Conservation (phyloP, 2,113 vertebrate species). For the Nipponia nippon region DNA sequence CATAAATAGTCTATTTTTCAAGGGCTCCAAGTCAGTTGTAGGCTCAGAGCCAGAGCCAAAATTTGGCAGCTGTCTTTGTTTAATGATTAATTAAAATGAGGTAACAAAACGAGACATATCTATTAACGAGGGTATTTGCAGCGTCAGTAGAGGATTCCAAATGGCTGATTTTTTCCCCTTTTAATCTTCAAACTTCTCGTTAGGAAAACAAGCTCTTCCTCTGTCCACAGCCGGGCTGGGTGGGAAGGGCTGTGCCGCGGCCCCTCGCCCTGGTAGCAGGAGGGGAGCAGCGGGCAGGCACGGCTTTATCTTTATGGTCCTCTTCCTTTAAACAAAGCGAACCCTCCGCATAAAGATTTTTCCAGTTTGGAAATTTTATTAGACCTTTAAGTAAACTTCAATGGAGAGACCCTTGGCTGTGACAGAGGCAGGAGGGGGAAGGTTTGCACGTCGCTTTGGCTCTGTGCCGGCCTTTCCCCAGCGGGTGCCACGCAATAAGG, state of each 20-base stretch:
- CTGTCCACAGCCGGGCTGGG: not conserved
- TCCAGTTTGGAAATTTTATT: conserved; percentile 53
- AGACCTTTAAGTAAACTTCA: conserved; percentile 28
- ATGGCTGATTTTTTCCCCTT: conserved; percentile 57
- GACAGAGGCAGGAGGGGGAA: not conserved
- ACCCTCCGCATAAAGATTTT: conserved; percentile 26
- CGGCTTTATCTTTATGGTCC: conserved; percentile 59
- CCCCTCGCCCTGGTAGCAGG: conserved; percentile 9
- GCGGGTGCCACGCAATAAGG: not conserved
- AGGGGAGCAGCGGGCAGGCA: not conserved
- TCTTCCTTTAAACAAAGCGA: conserved; percentile 57
- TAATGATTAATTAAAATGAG: conserved; percentile 75
- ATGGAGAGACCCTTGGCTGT: conserved; percentile 33
- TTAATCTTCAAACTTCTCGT: conserved; percentile 61
- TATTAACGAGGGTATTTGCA: conserved; percentile 71
- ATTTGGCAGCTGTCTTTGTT: conserved; percentile 73
- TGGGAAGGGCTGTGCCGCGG: not conserved
- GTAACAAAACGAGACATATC: conserved; percentile 72
- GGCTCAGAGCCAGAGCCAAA: conserved; percentile 60
- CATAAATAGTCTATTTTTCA: conserved; percentile 75
- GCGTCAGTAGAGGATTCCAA: conserved; percentile 71
- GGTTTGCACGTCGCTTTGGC: rapidly evolving
- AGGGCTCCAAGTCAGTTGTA: conserved; percentile 64
- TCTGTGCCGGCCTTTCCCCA: not conserved
- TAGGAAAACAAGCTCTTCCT: conserved; percentile 64